A percentile compares a stretch with the other conserved stretches of the same genome.
These are phyloP conservation scores for Leucoraja erinaceus DNA, from an alignment of 2,113 vertebrate species.

Conservation along the genomic window DNA sequence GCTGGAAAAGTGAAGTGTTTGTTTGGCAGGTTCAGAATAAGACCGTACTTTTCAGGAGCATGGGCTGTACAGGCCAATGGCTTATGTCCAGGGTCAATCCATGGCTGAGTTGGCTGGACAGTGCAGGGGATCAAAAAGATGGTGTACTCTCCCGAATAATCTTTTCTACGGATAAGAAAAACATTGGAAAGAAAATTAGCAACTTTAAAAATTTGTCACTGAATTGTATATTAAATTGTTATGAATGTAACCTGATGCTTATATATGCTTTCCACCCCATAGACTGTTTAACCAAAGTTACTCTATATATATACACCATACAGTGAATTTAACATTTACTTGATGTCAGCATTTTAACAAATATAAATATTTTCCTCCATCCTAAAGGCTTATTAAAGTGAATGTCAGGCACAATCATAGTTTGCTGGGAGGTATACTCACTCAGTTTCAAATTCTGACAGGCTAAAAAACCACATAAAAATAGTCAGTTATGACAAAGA, in stretches of 20 bases:
- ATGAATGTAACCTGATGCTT: neutral
- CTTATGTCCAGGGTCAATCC: slow-evolving; percentile 86
- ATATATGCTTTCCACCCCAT: neutral
- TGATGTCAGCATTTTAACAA: neutral
- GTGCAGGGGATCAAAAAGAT: slow-evolving; percentile 89
- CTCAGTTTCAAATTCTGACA: slow-evolving; percentile 36
- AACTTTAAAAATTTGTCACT: neutral
- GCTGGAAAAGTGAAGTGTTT: neutral
- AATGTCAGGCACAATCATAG: neutral
- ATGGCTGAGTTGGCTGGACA: slow-evolving; percentile 88
- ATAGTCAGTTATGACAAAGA: slow-evolving; percentile 7
- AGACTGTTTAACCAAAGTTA: neutral
- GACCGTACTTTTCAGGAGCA: slow-evolving; percentile 77
- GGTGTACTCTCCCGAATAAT: slow-evolving; percentile 90
- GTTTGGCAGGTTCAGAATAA: neutral
- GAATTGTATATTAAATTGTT: neutral
- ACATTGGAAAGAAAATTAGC: slow-evolving; percentile 21
- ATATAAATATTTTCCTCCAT: neutral
- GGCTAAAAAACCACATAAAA: slow-evolving; percentile 35
- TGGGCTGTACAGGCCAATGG: slow-evolving; percentile 88
- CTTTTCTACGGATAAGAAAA: slow-evolving; percentile 65
- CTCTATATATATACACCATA: too few relatives aligned
- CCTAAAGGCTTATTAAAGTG: neutral
- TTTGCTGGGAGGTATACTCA: slow-evolving; percentile 31
- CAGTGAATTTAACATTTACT: neutral